phyloP scores from a whole-genome alignment of 2,113 vertebrate genomes.

The Marmota flaviventris region DNA sequence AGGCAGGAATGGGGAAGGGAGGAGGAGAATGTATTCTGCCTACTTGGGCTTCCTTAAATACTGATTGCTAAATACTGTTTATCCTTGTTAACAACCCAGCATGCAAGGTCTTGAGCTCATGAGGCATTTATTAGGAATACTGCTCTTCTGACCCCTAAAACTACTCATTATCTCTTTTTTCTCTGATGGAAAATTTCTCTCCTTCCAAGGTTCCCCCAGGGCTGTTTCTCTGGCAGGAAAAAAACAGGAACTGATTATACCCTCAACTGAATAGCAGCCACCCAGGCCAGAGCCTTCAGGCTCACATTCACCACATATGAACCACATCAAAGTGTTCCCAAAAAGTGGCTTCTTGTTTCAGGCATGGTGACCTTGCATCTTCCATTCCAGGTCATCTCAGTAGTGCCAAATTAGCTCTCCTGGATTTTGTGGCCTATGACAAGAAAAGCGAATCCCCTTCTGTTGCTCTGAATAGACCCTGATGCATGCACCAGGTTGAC shows the following conservation, averaged over 20 bases:
- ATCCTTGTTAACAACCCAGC: not conserved
- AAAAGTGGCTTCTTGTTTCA: slow-evolving; percentile 15
- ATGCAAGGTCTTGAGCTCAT: too few relatives aligned
- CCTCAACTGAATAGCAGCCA: not conserved
- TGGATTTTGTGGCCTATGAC: not conserved
- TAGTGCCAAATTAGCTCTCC: not conserved
- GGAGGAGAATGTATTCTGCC: not conserved
- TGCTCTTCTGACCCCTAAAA: not conserved
- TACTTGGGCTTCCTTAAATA: not conserved
- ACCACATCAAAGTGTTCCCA: not conserved
- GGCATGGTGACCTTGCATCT: not conserved
- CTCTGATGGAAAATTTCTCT: not conserved
- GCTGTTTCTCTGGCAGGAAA: not conserved
- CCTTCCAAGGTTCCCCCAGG: not conserved
- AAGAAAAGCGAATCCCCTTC: not conserved
- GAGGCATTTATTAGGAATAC: not conserved
- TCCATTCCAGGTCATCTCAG: not conserved
- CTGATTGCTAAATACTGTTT: not conserved
- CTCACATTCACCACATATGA: not conserved
- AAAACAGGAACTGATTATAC: not conserved
- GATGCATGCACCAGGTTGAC: too few relatives aligned
- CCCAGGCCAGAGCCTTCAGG: not conserved
- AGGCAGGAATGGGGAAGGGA: not conserved
- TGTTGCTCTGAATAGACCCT: not conserved
- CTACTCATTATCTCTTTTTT: not conserved